phyloP scores from a whole-genome alignment of 2,797 vertebrate genomes.

The Merluccius polli region DNA sequence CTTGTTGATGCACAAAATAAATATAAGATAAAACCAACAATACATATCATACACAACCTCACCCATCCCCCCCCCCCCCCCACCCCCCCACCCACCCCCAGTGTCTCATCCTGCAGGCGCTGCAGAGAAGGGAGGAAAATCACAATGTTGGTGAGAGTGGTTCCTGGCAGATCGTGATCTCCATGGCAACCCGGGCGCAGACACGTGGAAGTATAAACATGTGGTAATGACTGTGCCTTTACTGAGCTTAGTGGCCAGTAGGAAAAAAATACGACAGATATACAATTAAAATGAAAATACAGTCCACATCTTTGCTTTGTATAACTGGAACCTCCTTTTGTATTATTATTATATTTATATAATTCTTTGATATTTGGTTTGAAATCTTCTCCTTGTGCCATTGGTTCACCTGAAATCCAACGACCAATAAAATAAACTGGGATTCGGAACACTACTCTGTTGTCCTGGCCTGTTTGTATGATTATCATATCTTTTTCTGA shows the following conservation, averaged over 20 bases:
- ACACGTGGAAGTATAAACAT: conserved; percentile 54
- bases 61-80: no score
- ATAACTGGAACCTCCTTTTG: conserved; percentile 74
- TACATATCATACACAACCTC: neutral
- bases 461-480: neutral
- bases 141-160: neutral
- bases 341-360: conserved; percentile 69
- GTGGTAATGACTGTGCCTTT: conserved; percentile 79
- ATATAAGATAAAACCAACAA: neutral
- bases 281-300: conserved; percentile 48
- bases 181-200: conserved; percentile 37
- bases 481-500: neutral
- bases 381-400: conserved; percentile 82
- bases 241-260: conserved; percentile 64
- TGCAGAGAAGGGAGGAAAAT: neutral
- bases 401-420: conserved; percentile 89
- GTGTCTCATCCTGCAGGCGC: neutral
- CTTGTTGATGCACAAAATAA: neutral
- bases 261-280: conserved; percentile 47
- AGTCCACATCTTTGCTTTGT: conserved; percentile 82
- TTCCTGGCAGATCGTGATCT: conserved; percentile 31
- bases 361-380: conserved; percentile 76
- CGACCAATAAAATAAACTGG: conserved; percentile 71
- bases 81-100: no score
- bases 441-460: conserved; percentile 60